Percentiles rank a stretch among this genome's conserved stretches.
Evolutionary conservation across 2,888 invertebrate species (phyloP).

Genomic region (Drosophila borborema): DNA sequence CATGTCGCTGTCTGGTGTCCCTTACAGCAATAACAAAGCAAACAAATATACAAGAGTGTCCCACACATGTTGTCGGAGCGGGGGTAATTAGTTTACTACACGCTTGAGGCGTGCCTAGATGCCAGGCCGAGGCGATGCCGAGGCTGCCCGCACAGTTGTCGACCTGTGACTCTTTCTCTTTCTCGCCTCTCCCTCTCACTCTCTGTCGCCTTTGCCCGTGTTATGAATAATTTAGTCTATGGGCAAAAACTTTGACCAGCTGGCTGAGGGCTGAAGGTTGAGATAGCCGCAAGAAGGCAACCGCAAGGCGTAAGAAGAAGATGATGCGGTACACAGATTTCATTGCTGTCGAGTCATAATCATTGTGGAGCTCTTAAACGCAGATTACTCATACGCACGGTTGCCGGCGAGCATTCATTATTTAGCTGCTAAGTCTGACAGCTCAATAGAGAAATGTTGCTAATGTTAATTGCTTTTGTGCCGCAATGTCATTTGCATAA

Average conservation of each 20-base stretch:
- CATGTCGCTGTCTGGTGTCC: slow-evolving; percentile 46
- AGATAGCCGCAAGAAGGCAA: slow-evolving; percentile 56
- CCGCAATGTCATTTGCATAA: slow-evolving; percentile 79
- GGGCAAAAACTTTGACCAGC: slow-evolving; percentile 70
- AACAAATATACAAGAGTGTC: slow-evolving; percentile 37
- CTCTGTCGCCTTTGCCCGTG: slow-evolving; percentile 16
- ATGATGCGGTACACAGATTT: slow-evolving; percentile 36
- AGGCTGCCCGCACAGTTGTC: slow-evolving; percentile 31
- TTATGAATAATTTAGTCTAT: slow-evolving; percentile 73
- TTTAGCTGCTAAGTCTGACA: slow-evolving; percentile 53
- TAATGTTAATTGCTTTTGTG: slow-evolving; percentile 74
- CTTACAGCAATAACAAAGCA: slow-evolving; percentile 43
- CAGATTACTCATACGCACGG: slow-evolving; percentile 83
- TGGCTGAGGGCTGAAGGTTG: slow-evolving; percentile 22
- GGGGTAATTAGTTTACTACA: slow-evolving; percentile 79
- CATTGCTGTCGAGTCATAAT: slow-evolving; percentile 32
- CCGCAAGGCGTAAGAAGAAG: slow-evolving; percentile 51
- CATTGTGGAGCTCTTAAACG: slow-evolving; percentile 65
- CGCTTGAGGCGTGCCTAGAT: slow-evolving; percentile 63
- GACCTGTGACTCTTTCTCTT: neutral
- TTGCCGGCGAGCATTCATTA: slow-evolving; percentile 63
- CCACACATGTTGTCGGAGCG: slow-evolving; percentile 29
- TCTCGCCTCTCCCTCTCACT: neutral
- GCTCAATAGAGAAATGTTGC: slow-evolving; percentile 54
- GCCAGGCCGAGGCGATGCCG: slow-evolving; percentile 4